Conservation (phyloP, 2,797 vertebrate genomes). For the Silurus lanzhouensis region DNA sequence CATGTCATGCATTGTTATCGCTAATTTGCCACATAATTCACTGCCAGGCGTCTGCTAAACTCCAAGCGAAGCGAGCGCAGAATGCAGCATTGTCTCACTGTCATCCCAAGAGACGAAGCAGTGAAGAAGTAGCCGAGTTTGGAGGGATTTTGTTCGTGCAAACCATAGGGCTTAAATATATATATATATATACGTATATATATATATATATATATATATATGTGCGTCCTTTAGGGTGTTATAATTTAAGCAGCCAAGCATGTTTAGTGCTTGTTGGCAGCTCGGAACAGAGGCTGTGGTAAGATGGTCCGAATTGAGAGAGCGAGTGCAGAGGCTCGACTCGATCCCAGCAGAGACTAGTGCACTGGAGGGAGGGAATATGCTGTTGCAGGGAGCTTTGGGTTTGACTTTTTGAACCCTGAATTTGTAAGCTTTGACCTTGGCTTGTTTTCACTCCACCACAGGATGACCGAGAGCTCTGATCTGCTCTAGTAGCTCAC, state of each 20-base stretch:
- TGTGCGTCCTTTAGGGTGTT: slow-evolving; percentile 5
- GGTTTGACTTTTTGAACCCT: slow-evolving; percentile 55
- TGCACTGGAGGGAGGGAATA: slow-evolving; percentile 35
- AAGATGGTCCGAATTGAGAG: slow-evolving; percentile 14
- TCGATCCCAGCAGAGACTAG: slow-evolving; percentile 26
- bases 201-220: too few species aligned
- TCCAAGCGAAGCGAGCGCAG: slow-evolving; percentile 6
- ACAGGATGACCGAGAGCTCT: slow-evolving; percentile 45
- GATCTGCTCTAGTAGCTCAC: slow-evolving; percentile 46
- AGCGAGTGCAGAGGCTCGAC: background rate
- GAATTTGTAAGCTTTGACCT: slow-evolving; percentile 54
- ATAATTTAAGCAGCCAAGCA: background rate
- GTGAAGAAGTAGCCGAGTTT: slow-evolving; percentile 9
- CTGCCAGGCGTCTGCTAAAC: slow-evolving; percentile 30
- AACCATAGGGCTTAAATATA: background rate
- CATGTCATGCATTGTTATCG: slow-evolving; percentile 17
- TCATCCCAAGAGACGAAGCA: slow-evolving; percentile 20
- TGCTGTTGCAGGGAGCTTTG: slow-evolving; percentile 46
- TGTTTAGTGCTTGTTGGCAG: slow-evolving; percentile 2
- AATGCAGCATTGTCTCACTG: background rate
- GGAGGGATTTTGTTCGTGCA: background rate
- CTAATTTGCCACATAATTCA: slow-evolving; percentile 29
- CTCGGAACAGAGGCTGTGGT: background rate
- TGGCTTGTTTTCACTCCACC: slow-evolving; percentile 45
- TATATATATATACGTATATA: too few species aligned